Evolutionary conservation across 2,797 vertebrate genomes (phyloP).

Genomic region (Geotrypetes seraphini): DNA sequence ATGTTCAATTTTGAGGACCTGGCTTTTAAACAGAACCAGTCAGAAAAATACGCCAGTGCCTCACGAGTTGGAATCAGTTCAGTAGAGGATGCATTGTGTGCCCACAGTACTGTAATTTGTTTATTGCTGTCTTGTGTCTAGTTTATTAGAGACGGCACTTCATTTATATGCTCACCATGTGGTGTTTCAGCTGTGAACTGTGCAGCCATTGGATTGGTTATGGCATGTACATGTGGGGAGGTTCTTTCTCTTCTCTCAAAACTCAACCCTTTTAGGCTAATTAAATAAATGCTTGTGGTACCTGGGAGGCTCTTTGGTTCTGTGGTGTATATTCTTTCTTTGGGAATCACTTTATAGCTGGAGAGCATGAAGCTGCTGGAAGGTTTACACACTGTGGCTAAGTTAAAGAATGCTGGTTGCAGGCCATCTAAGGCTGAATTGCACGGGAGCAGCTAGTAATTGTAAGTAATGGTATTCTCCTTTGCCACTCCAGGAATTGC

Average conservation of each 20-base stretch:
- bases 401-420: constrained; percentile 43
- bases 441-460: constrained; percentile 2
- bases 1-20: constrained; percentile 26
- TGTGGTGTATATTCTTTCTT: constrained; percentile 1
- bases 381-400: constrained; percentile 8
- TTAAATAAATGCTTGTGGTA: constrained; percentile 20
- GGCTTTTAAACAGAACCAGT: constrained; percentile 31
- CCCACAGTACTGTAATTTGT: constrained; percentile 24
- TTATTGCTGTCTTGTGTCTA: constrained; percentile 18
- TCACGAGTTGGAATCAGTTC: constrained; percentile 28
- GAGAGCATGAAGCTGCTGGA: constrained; percentile 24
- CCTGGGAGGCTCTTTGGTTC: constrained; percentile 5
- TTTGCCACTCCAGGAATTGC: not conserved
- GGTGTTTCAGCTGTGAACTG: constrained; percentile 3
- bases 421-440: constrained; percentile 24
- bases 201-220: not conserved
- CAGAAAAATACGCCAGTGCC: constrained; percentile 32
- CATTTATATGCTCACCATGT: constrained; percentile 16
- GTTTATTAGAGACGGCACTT: constrained; percentile 12
- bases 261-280: constrained; percentile 12
- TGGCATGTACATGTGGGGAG: too few relatives aligned
- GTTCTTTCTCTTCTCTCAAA: constrained; percentile 4
- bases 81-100: constrained; percentile 14
- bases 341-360: constrained; percentile 12
- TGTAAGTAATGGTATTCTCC: constrained; percentile 31